phyloP scores from a whole-genome alignment of 1,140 invertebrate genomes.

The Scylla paramamosain region DNA sequence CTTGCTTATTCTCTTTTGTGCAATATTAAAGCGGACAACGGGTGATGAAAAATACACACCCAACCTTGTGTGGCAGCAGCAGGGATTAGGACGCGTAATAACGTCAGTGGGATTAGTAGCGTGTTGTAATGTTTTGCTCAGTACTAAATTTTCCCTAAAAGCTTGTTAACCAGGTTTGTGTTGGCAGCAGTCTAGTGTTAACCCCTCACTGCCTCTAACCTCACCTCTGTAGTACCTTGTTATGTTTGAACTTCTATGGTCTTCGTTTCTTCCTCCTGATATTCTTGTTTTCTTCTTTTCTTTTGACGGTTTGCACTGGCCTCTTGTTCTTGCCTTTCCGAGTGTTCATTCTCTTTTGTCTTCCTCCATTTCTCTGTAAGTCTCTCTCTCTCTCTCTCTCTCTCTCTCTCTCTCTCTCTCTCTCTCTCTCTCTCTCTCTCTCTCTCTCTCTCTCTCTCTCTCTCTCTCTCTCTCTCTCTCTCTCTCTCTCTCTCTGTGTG shows the following conservation, averaged over 20 bases:
- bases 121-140: background rate
- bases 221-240: too few relatives aligned
- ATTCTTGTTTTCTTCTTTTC: too few relatives aligned
- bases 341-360: background rate
- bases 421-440: conserved; percentile 27
- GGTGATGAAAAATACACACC: too few relatives aligned
- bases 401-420: conserved; percentile 41
- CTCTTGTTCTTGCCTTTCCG: too few relatives aligned
- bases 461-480: background rate
- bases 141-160: background rate
- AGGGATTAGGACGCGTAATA: background rate
- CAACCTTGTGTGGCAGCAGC: background rate
- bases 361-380: background rate
- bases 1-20: too few relatives aligned
- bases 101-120: background rate
- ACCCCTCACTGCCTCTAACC: background rate
- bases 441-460: conserved; percentile 39
- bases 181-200: background rate
- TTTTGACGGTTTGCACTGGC: too few relatives aligned
- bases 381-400: conserved; percentile 60
- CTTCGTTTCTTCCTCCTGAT: too few relatives aligned
- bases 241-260: too few relatives aligned
- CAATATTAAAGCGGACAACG: too few relatives aligned
- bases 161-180: background rate
- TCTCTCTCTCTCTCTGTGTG: background rate